Conservation (phyloP, 2,888 invertebrate genomes). For the Aphidoletes aphidimyza region DNA sequence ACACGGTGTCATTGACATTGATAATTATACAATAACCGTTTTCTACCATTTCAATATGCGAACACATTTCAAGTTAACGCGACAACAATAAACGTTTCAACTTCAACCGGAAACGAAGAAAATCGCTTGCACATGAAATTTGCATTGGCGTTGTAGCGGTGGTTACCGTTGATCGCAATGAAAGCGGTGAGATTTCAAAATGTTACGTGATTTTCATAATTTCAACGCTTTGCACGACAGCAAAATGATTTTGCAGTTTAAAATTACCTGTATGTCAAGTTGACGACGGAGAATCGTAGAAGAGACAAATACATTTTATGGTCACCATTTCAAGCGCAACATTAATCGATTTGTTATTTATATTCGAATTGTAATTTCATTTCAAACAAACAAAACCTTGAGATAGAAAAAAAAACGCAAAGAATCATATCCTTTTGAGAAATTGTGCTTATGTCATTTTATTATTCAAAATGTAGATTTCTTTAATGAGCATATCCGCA, state of each 20-base stretch:
- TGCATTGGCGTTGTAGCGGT: not conserved
- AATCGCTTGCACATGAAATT: conserved; percentile 50
- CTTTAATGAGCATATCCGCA: not conserved
- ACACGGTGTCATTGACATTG: conserved; percentile 50
- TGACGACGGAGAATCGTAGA: not conserved
- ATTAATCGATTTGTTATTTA: not conserved
- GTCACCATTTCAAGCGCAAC: not conserved
- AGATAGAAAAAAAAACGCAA: not conserved
- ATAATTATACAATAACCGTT: conserved; percentile 3
- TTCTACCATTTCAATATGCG: not conserved
- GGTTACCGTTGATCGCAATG: not conserved
- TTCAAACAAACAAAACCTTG: too few relatives aligned
- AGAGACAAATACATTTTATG: not conserved
- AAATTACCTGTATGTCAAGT: not conserved
- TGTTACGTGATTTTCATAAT: conserved; percentile 18
- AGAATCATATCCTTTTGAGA: not conserved
- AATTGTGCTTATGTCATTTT: not conserved
- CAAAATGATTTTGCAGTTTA: too few relatives aligned
- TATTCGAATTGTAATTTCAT: not conserved
- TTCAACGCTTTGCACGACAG: too few relatives aligned
- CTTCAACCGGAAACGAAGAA: conserved; percentile 39
- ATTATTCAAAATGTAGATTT: not conserved
- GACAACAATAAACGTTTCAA: conserved; percentile 33
- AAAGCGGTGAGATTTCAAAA: not conserved
- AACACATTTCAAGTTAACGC: too few relatives aligned